Percentiles rank a stretch among this genome's conserved stretches.
phyloP scores from a whole-genome alignment of 92 coral and sea anemone species.

The Zoanthus sansibaricus region DNA sequence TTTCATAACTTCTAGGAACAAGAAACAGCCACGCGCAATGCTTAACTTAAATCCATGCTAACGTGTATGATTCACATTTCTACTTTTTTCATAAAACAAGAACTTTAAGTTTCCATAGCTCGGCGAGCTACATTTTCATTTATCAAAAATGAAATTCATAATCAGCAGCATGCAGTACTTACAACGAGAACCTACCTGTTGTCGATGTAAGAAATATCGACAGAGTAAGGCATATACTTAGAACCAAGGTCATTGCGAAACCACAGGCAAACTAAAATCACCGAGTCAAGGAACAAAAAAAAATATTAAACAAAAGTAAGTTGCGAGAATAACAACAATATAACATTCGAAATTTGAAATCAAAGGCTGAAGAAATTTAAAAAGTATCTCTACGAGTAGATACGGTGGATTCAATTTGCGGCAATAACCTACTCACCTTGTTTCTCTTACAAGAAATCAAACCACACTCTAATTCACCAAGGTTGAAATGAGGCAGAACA shows the following conservation, averaged over 20 bases:
- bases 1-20: too few relatives aligned
- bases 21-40: too few relatives aligned
- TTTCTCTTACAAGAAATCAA: background rate
- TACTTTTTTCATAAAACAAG: too few relatives aligned
- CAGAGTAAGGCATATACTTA: background rate
- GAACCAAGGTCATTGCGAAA: background rate
- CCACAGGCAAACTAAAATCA: background rate
- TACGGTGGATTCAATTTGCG: background rate
- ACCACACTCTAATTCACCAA: background rate
- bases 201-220: background rate
- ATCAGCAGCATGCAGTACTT: too few relatives aligned
- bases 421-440: background rate
- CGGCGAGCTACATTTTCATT: too few relatives aligned
- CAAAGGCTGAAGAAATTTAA: background rate
- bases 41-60: too few relatives aligned
- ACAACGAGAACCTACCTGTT: background rate
- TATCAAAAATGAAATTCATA: too few relatives aligned
- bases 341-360: background rate
- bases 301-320: background rate
- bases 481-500: background rate
- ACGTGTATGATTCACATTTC: too few relatives aligned
- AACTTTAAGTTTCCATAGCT: too few relatives aligned
- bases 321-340: background rate
- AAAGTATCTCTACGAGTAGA: background rate
- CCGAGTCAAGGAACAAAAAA: background rate